Percentiles rank a stretch among this genome's conserved stretches.
phyloP scores from a whole-genome alignment of 2,797 vertebrate genomes.

The Anguilla obscura region DNA sequence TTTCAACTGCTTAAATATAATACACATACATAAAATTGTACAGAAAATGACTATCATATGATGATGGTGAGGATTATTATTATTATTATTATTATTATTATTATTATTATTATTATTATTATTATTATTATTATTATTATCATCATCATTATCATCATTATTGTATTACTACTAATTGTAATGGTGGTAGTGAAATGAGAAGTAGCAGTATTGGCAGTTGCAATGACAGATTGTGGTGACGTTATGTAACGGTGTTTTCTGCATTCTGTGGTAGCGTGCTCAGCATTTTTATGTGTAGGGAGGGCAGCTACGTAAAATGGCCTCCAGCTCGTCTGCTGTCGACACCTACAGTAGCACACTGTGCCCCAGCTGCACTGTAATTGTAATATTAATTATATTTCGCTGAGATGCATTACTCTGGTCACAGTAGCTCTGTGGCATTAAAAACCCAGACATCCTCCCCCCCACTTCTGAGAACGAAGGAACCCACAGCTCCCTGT shows the following conservation, averaged over 20 bases:
- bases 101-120: background rate
- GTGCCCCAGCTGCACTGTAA: background rate
- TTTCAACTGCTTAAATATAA: background rate
- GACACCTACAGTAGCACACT: slow-evolving; percentile 9
- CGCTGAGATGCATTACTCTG: background rate
- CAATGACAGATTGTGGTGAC: background rate
- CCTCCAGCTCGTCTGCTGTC: slow-evolving; percentile 68
- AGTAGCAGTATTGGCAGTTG: background rate
- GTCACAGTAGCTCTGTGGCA: background rate
- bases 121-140: background rate
- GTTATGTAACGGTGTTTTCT: background rate
- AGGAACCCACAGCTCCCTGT: background rate
- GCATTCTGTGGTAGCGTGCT: slow-evolving; percentile 37
- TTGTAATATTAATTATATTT: background rate
- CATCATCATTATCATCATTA: background rate
- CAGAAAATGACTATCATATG: background rate
- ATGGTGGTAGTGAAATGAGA: background rate
- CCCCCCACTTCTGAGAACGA: background rate
- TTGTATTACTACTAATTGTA: background rate
- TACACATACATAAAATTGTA: background rate
- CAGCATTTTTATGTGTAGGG: slow-evolving; percentile 65
- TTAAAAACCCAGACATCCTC: background rate
- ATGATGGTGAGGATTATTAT: background rate
- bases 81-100: background rate
- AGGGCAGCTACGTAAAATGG: slow-evolving; percentile 62